Evolutionary conservation across 2,113 vertebrate genomes (phyloP), one percentile per base, ranked within the genome.

Genomic region (Rhadina sibilatrix): DNA sequence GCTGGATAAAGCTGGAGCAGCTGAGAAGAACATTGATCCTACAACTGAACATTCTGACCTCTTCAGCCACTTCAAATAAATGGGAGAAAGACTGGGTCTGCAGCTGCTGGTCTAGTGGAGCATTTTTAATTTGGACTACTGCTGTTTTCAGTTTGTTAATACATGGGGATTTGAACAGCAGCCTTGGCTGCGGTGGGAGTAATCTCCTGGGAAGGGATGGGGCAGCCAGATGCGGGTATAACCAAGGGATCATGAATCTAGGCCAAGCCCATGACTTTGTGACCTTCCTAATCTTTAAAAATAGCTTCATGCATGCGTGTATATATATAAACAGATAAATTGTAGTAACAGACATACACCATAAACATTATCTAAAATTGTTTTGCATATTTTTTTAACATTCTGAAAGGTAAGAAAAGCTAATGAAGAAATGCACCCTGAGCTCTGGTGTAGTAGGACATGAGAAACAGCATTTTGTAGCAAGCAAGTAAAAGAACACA

Each of bases 201-300:
- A 87, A 93, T 95, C 94, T 93, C 90, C 4, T 74, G 64, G 64
- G 61, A 52, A 96, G 64, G 74, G 86, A 89, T 52, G 60, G 69
- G 64, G 80, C 76, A 64, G 72, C 80, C 95, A 92, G 91, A 93
- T 90, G 91, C 0, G 11, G 68, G 56, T 81, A 87, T 56, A 96
- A 93, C 80, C 72, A 75, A 81, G 60, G 80, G 89, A 94, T 94
- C 89, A 94, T 3, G 14, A 92, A 96, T 96, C 94, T 95, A 96
- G 94, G 95, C 81, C 94, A 96, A 87, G n/a, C 83, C 47, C 65
- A 56, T 22, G 91, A 68, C 87, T 95, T 68, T 72, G 46, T 94
- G 89, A 95, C 93, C 93, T 89, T 91, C 69, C 54, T 93, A 96
- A 94, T 96, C 89, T 87, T 94, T 68, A 92, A 93, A 92, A 95